Evolutionary conservation across 2,113 vertebrate species (phyloP).

Genomic region (Macrotus californicus): DNA sequence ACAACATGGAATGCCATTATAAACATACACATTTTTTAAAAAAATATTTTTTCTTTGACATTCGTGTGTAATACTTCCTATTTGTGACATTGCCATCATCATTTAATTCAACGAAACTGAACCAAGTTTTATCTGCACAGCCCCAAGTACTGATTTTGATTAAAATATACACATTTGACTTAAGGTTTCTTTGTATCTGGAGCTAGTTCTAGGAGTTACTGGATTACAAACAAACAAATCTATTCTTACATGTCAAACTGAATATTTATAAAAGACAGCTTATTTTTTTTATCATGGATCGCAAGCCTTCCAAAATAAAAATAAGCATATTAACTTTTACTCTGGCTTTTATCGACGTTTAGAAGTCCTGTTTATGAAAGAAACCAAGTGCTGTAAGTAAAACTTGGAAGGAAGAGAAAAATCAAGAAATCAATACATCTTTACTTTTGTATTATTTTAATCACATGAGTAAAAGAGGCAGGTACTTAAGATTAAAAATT

Average conservation of each 20-base stretch:
- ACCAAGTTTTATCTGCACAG: background rate
- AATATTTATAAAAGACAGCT: background rate
- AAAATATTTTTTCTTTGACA: background rate
- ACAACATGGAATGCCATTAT: background rate
- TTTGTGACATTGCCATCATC: background rate
- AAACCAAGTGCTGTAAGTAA: background rate
- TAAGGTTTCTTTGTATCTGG: background rate
- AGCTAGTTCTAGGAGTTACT: background rate
- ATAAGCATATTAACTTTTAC: background rate
- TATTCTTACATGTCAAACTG: background rate
- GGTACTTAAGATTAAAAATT: background rate
- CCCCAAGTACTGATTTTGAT: background rate
- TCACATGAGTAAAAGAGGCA: background rate
- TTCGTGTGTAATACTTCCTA: background rate
- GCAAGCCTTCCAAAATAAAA: conserved; percentile 33
- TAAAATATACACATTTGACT: background rate
- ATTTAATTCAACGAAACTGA: background rate
- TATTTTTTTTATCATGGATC: background rate
- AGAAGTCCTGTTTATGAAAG: background rate
- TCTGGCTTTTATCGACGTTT: background rate
- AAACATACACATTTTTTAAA: background rate
- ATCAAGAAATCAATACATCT: background rate
- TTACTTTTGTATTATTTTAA: background rate
- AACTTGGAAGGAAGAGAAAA: background rate
- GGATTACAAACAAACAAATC: background rate